Percentiles rank a stretch among this genome's conserved stretches.
phyloP scores from a whole-genome alignment of 2,113 vertebrate species.

The Capricornis sumatraensis region DNA sequence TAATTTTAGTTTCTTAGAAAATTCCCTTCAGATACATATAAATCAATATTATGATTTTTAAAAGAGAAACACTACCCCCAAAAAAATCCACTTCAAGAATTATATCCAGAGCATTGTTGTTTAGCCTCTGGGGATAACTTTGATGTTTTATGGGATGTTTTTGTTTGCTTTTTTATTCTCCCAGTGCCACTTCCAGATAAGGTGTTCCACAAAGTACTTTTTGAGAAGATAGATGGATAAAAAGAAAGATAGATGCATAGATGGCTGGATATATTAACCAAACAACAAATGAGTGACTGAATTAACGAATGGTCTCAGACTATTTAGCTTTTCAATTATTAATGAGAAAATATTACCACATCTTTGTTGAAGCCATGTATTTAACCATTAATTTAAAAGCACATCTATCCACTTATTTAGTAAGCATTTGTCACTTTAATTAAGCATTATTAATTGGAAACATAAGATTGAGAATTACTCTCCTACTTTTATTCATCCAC shows the following conservation, averaged over 20 bases:
- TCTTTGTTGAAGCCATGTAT: background rate
- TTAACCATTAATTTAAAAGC: background rate
- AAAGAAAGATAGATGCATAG: background rate
- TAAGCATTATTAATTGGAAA: background rate
- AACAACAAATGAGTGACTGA: background rate
- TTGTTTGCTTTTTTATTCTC: background rate
- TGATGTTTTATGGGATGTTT: background rate
- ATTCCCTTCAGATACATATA: background rate
- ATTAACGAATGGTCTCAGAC: background rate
- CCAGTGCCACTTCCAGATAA: background rate
- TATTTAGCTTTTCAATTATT: background rate
- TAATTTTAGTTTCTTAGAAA: background rate
- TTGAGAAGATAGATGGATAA: background rate
- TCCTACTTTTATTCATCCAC: background rate
- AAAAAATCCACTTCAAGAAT: background rate
- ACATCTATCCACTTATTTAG: background rate
- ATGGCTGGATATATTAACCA: background rate
- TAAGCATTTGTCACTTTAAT: background rate
- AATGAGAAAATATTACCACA: constrained; percentile 1
- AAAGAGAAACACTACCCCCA: background rate
- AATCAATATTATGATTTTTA: background rate
- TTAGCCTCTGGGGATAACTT: background rate
- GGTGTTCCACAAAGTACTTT: background rate
- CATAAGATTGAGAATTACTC: constrained; percentile 19
- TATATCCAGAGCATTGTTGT: background rate